Evolutionary conservation across 2,797 vertebrate genomes (phyloP), one percentile per base, ranked within the genome.

Genomic region (Pipistrellus pygmaeus): DNA sequence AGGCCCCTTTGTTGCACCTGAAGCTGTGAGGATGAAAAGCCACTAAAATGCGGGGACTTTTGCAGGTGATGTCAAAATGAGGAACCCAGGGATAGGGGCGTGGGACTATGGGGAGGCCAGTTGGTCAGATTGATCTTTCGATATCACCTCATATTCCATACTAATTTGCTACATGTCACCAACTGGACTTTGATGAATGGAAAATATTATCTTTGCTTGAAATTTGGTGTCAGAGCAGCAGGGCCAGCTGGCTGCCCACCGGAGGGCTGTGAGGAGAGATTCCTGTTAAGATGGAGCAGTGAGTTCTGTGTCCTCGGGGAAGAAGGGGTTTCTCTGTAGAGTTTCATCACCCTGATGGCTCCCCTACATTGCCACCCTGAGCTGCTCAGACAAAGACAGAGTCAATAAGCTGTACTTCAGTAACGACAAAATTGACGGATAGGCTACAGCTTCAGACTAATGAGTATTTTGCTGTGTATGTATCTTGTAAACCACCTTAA

Each of bases 401-500:
- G 30, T 80, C 77, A 73, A 35, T 44, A 66, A 95, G 23, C 32
- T 72, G n/a, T 66, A 62, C 21, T 60, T 94, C 7, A 86, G 72
- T 51, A 82, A 72, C n/a, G 71, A 76, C 46, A 88, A 78, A 92
- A 82, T 57, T 76, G 53, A 41, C 8, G 38, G 17, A 64, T 87
- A 76, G 20, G n/a, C 44, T 62, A 75, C 2, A 51, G 41, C 4
- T 57, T 86, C 76, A 84, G 30, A 14, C 15, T 86, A 35, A 48
- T 57, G 35, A 85, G 20, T 51, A 73, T 78, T 95, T 88, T 85
- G 12, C 44, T 72, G 11, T 9, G n/a, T 71, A 48, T 13, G 4
- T 85, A 73, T 84, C 32, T 51, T 89, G 3, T 77, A 92, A 93
- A 10, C 48, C 25, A 48, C 38, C 73, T 80, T 85, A n/a, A 66